Conservation (phyloP, 1,140 invertebrate species). For the Venturia canescens region DNA sequence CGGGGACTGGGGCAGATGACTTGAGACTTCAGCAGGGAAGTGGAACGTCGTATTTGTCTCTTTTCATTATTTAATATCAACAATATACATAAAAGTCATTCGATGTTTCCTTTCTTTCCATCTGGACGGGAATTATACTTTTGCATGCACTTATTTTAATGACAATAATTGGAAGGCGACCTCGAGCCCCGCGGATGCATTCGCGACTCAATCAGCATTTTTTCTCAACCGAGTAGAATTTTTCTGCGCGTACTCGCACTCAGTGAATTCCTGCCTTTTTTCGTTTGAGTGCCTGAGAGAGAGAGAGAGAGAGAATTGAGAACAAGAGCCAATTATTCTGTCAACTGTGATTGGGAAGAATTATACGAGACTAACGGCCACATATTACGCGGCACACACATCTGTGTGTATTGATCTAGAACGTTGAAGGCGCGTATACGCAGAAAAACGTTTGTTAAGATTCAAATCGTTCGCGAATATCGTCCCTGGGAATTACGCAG, state of each 20-base stretch:
- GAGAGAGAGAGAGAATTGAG: conserved; percentile 10
- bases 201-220: no score
- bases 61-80: no score
- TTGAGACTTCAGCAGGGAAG: no score
- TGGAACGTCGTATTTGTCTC: no score
- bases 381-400: neutral
- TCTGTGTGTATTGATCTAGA: neutral
- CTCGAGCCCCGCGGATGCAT: conserved; percentile 30
- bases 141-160: neutral
- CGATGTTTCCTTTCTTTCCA: neutral
- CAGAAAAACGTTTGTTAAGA: conserved; percentile 16
- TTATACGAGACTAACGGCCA: neutral
- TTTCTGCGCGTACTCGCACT: conserved; percentile 24
- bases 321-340: conserved; percentile 36
- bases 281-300: neutral
- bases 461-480: conserved; percentile 8
- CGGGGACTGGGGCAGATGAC: no score
- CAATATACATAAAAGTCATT: no score
- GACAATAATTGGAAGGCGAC: conserved; percentile 5
- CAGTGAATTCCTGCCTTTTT: conserved; percentile 19
- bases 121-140: neutral
- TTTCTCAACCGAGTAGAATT: no score
- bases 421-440: neutral
- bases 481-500: conserved; percentile 22
- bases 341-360: conserved; percentile 34